phyloP scores from a whole-genome alignment of 2,888 invertebrate genomes.

The Idaea dimidiata region DNA sequence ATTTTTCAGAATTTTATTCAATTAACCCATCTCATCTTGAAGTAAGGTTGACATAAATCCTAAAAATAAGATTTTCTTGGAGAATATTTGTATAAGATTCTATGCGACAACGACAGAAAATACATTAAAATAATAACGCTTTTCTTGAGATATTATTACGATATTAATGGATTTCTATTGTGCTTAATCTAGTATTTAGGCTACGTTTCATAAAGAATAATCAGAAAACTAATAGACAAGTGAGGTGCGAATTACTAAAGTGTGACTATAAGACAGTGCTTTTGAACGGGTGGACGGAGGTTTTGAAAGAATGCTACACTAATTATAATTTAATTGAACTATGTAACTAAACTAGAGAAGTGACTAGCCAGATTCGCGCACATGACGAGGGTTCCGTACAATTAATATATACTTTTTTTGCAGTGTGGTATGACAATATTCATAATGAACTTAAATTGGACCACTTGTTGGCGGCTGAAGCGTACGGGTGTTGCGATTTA shows the following conservation, averaged over 20 bases:
- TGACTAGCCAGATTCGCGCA: too few species aligned
- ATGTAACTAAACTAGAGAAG: too few species aligned
- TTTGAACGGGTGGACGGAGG: neutral
- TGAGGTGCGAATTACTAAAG: slow-evolving; percentile 30
- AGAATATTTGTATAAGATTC: neutral
- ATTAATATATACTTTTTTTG: too few species aligned
- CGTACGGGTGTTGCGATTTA: too few species aligned
- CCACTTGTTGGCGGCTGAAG: too few species aligned
- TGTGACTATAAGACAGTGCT: neutral
- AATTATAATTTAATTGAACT: too few species aligned
- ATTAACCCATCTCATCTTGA: slow-evolving; percentile 2
- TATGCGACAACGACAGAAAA: neutral
- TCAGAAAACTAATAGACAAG: slow-evolving; percentile 25
- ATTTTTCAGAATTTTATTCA: neutral
- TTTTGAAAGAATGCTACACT: too few species aligned
- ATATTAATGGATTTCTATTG: neutral
- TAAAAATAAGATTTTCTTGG: neutral
- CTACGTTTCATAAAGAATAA: slow-evolving; percentile 3
- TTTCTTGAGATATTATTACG: neutral
- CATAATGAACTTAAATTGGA: too few species aligned
- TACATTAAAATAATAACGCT: neutral
- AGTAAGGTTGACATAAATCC: neutral
- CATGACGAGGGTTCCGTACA: too few species aligned
- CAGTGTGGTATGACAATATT: too few species aligned
- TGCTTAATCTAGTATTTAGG: neutral